A percentile compares a stretch with the other conserved stretches of the same genome.
Conservation (phyloP, 2,113 vertebrate species). For the Catharus minimus region DNA sequence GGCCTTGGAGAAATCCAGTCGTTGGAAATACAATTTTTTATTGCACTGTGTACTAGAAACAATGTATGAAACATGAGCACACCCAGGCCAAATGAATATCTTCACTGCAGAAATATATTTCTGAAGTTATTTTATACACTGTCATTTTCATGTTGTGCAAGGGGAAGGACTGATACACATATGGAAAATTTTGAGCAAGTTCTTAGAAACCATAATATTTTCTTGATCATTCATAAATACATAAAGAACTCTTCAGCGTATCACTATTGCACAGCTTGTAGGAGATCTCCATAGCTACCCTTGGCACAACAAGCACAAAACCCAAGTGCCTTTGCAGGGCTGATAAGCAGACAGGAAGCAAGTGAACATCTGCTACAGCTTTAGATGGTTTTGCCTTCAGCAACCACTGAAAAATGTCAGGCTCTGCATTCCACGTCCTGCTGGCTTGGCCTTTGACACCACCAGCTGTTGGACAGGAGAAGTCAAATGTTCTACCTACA, state of each 20-base stretch:
- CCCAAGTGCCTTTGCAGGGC: conserved; percentile 57
- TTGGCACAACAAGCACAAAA: conserved; percentile 54
- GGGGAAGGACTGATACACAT: not conserved
- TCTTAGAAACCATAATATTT: conserved; percentile 13
- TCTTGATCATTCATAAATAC: not conserved
- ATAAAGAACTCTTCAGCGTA: not conserved
- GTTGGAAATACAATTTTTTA: not conserved
- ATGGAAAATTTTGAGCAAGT: not conserved
- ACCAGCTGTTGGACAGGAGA: conserved; percentile 21
- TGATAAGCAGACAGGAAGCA: conserved; percentile 76
- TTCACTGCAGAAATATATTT: not conserved
- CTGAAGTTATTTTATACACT: not conserved
- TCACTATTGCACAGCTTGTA: not conserved
- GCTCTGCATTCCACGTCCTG: not conserved
- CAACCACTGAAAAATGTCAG: conserved; percentile 6
- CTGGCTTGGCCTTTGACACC: not conserved
- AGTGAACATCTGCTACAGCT: conserved; percentile 55
- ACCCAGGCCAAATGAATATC: not conserved
- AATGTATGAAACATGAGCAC: not conserved
- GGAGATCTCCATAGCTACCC: conserved; percentile 67
- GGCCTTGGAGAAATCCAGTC: not conserved
- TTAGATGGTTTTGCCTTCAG: conserved; percentile 57
- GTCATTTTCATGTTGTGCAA: not conserved
- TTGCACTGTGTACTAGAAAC: not conserved
- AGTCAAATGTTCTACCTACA: not conserved